Evolutionary conservation across 2,797 vertebrate genomes (phyloP), one percentile per base, ranked within the genome.

Genomic region (Lagodon rhomboides): DNA sequence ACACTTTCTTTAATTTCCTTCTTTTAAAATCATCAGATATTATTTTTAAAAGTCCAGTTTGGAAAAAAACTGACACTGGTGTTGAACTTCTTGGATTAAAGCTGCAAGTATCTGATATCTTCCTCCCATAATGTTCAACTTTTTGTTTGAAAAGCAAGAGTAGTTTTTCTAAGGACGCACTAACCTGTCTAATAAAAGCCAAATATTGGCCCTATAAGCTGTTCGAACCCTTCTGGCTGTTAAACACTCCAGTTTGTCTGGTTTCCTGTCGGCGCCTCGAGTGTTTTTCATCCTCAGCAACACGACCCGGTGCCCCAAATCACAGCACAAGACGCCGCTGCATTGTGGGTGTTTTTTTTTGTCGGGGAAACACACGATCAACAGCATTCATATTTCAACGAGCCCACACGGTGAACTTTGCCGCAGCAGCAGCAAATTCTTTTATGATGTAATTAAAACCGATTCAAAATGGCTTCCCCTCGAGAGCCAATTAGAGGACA

Each of bases 361-460:
- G 13, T 68, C 22, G 68, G 44, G 70, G 51, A 18, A 68, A 72
- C 62, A 20, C 70, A 50, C 17, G 77, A 84, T 85, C 67, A 54
- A 68, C 68, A 49, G 64, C 78, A 38, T 81, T 82, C 77, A 73
- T 74, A 79, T 82, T 67, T 58, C 50, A 79, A 47, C 63, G 16
- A 62, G 67, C 25, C 72, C 60, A 30, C 58, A 25, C 7, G 5
- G 41, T 62, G 74, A 89, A 88, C 79, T 88, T 65, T 75, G n/a
- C n/a, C 7, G 88, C 81, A 20, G 69, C 79, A 7, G 72, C 85
- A 82, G 87, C 84, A 74, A 78, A 80, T 78, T 85, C 20, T 83
- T 90, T 89, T 90, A 88, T 72, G 84, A 79, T 84, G 84, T 88
- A 81, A 91, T 90, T 90, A 92, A 89, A 90, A 80, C 49, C 0